Evolutionary conservation across 2,888 invertebrate species (phyloP).

Genomic region (Pterostichus madidus): DNA sequence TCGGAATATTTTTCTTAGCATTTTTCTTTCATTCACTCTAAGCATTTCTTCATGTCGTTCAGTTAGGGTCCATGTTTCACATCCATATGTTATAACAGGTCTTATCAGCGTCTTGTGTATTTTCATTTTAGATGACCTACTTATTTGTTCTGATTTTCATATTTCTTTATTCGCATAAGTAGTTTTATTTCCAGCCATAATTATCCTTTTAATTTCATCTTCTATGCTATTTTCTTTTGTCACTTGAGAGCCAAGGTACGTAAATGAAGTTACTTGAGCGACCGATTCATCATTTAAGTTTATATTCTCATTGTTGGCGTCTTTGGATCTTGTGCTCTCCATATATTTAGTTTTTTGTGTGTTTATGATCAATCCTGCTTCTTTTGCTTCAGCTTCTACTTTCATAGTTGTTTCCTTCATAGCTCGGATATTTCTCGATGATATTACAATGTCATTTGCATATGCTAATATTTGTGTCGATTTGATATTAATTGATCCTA

Average conservation of each 20-base stretch:
- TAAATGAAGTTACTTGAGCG: not conserved
- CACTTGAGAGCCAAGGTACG: not conserved
- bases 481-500: no score
- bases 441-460: no score
- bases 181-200: not conserved
- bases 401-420: no score
- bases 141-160: not conserved
- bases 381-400: no score
- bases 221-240: not conserved
- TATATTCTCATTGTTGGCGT: not conserved
- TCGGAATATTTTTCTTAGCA: not conserved
- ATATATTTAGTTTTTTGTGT: no score
- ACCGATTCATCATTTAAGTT: not conserved
- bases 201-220: not conserved
- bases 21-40: not conserved
- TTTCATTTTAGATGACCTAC: not conserved
- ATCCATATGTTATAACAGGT: not conserved
- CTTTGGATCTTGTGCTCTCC: no score
- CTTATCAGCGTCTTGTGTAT: not conserved
- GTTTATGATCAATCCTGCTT: no score
- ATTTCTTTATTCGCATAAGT: not conserved
- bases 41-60: not conserved
- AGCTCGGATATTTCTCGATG: no score
- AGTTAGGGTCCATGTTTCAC: conserved; percentile 1
- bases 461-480: no score